These are phyloP conservation scores for Imbricaverruca yamaguchii DNA, from an alignment of 2,888 invertebrate species.

Conservation along the genomic window DNA sequence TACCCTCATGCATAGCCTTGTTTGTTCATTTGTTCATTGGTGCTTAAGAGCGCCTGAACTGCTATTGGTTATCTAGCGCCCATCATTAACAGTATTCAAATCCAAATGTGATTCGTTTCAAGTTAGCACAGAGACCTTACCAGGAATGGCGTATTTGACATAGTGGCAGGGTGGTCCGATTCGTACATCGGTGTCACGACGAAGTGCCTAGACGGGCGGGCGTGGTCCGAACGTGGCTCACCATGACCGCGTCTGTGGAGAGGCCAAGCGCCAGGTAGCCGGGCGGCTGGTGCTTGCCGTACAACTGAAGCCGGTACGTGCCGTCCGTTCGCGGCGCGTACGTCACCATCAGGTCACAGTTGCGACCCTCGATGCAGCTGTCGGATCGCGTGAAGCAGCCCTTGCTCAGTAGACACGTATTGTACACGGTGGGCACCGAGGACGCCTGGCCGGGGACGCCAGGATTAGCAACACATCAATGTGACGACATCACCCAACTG, in stretches of 20 bases:
- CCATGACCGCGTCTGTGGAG: constrained; percentile 32
- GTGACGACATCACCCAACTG: background rate
- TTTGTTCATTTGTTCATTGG: too few species aligned
- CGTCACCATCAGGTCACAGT: constrained; percentile 30
- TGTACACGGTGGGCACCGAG: background rate
- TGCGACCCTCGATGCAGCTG: constrained; percentile 23
- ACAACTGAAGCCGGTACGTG: constrained; percentile 29
- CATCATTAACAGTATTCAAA: too few species aligned
- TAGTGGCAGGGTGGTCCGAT: too few species aligned
- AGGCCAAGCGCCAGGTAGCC: constrained; percentile 32
- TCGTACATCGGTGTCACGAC: too few species aligned
- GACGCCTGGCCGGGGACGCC: background rate
- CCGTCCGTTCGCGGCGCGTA: constrained; percentile 27
- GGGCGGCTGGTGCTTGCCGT: constrained; percentile 24
- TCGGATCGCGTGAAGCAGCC: constrained; percentile 1
- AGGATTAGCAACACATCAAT: background rate
- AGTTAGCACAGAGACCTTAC: too few species aligned
- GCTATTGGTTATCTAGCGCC: too few species aligned
- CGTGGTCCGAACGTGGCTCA: constrained; percentile 3
- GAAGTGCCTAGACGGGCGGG: too few species aligned
- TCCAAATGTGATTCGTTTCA: too few species aligned
- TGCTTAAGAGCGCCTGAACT: too few species aligned
- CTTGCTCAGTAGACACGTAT: background rate
- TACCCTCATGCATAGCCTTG: too few species aligned
- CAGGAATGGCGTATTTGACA: too few species aligned